phyloP scores from a whole-genome alignment of 2,113 vertebrate species.

The Hemiscyllium ocellatum region DNA sequence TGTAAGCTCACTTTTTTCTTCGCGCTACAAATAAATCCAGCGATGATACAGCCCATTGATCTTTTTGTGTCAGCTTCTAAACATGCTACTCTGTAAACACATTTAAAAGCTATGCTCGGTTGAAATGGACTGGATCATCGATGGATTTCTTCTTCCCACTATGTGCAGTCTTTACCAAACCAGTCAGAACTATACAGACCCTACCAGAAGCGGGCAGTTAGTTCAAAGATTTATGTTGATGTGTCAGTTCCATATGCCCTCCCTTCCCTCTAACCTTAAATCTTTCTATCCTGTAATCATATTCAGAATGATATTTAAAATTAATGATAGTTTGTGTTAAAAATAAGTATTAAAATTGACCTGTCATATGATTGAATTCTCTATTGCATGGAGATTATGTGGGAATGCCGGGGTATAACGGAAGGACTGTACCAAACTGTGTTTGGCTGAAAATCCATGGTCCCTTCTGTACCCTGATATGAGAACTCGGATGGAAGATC shows the following conservation, averaged over 20 bases:
- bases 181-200: background rate
- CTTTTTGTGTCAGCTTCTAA: background rate
- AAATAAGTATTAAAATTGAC: background rate
- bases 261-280: background rate
- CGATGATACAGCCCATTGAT: background rate
- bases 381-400: background rate
- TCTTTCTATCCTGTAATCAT: background rate
- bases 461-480: background rate
- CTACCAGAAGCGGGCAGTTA: background rate
- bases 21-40: background rate
- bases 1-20: background rate
- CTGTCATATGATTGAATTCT: background rate
- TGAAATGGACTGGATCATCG: background rate
- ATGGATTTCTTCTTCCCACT: background rate
- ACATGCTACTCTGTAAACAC: background rate
- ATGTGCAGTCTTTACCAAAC: background rate
- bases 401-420: background rate
- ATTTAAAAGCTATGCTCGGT: background rate
- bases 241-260: background rate
- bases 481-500: background rate
- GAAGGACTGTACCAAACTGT: background rate
- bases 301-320: background rate
- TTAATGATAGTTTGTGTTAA: no score
- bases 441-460: background rate
- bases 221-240: background rate